These are phyloP conservation scores for Sorex fumeus DNA, from an alignment of 2,113 vertebrate genomes.

Conservation along the genomic window DNA sequence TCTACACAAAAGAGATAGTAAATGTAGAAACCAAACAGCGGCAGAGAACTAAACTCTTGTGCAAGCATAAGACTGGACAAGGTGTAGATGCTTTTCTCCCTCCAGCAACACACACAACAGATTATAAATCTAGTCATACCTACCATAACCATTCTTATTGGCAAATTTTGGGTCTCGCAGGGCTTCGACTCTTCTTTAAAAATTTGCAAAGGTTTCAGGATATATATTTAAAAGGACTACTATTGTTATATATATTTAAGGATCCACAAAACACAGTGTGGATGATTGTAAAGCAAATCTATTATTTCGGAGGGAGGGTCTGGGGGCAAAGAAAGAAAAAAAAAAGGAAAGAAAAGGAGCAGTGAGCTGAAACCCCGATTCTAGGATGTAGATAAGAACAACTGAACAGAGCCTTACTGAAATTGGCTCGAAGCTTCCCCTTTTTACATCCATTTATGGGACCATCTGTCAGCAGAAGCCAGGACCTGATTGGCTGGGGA, in stretches of 20 bases:
- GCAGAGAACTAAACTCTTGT: slow-evolving; percentile 89
- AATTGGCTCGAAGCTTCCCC: slow-evolving; percentile 90
- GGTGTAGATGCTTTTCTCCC: slow-evolving; percentile 81
- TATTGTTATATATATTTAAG: slow-evolving; percentile 81
- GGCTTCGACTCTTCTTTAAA: slow-evolving; percentile 91
- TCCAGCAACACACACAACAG: slow-evolving; percentile 86
- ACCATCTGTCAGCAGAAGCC: slow-evolving; percentile 91
- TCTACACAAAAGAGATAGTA: slow-evolving; percentile 88
- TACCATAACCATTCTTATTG: slow-evolving; percentile 99
- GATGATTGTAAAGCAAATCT: slow-evolving; percentile 87
- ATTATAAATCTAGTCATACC: slow-evolving; percentile 92
- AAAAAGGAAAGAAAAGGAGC: slow-evolving; percentile 82
- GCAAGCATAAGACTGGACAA: slow-evolving; percentile 88
- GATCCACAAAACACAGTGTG: slow-evolving; percentile 88
- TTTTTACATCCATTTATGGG: slow-evolving; percentile 92
- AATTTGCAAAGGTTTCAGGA: slow-evolving; percentile 89
- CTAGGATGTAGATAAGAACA: slow-evolving; percentile 90
- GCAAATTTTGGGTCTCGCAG: slow-evolving; percentile 90
- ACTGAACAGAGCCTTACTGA: slow-evolving; percentile 89
- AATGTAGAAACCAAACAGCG: slow-evolving; percentile 87
- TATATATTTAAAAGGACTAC: slow-evolving; percentile 84
- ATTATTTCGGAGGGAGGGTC: slow-evolving; percentile 65
- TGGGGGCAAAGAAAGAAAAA: slow-evolving; percentile 64
- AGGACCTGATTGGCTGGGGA: slow-evolving; percentile 93
- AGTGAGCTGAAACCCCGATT: slow-evolving; percentile 88